Conservation (phyloP, 2,888 invertebrate species). For the Isoperla grammatica region DNA sequence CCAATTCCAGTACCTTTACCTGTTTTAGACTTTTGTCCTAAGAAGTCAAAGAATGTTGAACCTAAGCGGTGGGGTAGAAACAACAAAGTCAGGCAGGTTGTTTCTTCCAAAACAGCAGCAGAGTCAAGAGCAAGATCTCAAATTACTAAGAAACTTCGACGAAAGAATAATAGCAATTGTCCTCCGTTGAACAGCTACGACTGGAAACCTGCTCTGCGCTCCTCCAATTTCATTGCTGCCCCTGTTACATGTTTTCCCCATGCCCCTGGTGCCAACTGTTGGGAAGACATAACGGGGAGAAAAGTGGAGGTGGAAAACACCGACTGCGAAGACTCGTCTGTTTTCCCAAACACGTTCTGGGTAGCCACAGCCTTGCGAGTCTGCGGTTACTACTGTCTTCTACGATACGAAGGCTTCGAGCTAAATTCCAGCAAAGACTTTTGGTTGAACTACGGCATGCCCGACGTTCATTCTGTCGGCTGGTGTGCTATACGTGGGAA, state of each 20-base stretch:
- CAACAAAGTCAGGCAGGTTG: too few relatives aligned
- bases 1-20: too few relatives aligned
- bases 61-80: too few relatives aligned
- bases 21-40: too few relatives aligned
- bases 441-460: slow-evolving; percentile 92
- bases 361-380: slow-evolving; percentile 78
- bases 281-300: slow-evolving; percentile 66
- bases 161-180: too few relatives aligned
- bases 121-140: too few relatives aligned
- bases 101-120: too few relatives aligned
- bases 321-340: slow-evolving; percentile 75
- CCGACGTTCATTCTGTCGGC: slow-evolving; percentile 93
- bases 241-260: slow-evolving; percentile 76
- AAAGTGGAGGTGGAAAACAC: slow-evolving; percentile 90
- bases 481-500: slow-evolving; percentile 96
- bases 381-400: slow-evolving; percentile 51
- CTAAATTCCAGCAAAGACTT: slow-evolving; percentile 84
- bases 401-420: slow-evolving; percentile 87
- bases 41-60: too few relatives aligned
- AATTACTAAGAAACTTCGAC: too few relatives aligned
- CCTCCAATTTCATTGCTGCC: slow-evolving; percentile 51
- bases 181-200: too few relatives aligned
- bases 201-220: too few relatives aligned
- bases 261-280: slow-evolving; percentile 83
- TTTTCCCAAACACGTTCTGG: slow-evolving; percentile 84